A percentile compares a stretch with the other conserved stretches of the same genome.
phyloP scores from a whole-genome alignment of 2,797 vertebrate species.

The Centropyge bicolor region DNA sequence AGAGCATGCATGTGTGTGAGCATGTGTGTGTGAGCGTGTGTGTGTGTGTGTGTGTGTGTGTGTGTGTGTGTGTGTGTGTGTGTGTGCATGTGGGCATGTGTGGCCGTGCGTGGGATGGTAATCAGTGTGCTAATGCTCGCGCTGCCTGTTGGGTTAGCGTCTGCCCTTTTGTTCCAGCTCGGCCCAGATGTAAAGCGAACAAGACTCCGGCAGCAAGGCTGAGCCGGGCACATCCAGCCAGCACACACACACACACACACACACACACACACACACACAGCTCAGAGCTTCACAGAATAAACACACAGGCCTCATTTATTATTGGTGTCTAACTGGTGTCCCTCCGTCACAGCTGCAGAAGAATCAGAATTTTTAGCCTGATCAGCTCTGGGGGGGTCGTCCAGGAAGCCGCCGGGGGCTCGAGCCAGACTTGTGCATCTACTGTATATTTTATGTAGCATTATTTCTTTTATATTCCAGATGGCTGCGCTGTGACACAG shows the following conservation, averaged over 20 bases:
- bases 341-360: slow-evolving; percentile 29
- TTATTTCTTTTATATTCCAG: neutral
- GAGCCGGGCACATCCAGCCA: slow-evolving; percentile 31
- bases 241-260: neutral
- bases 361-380: slow-evolving; percentile 6
- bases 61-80: slow-evolving; percentile 12
- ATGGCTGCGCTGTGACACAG: slow-evolving; percentile 16
- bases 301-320: slow-evolving; percentile 51
- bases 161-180: slow-evolving; percentile 66
- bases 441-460: slow-evolving; percentile 8
- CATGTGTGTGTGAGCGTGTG: slow-evolving; percentile 11
- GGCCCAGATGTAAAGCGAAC: slow-evolving; percentile 52
- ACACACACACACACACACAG: neutral
- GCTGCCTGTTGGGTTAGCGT: slow-evolving; percentile 53
- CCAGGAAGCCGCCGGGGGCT: slow-evolving; percentile 11
- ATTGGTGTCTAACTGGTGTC: slow-evolving; percentile 14
- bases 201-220: slow-evolving; percentile 28
- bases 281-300: slow-evolving; percentile 27
- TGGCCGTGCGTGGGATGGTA: slow-evolving; percentile 42
- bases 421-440: neutral
- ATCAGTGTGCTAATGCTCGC: slow-evolving; percentile 46
- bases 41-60: neutral
- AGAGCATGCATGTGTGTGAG: neutral
- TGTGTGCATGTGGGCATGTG: slow-evolving; percentile 19
- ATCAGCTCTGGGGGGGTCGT: slow-evolving; percentile 29